Base-by-base conservation (phyloP, 2,797 vertebrate genomes). In the Mionectes olivaceus region DNA sequence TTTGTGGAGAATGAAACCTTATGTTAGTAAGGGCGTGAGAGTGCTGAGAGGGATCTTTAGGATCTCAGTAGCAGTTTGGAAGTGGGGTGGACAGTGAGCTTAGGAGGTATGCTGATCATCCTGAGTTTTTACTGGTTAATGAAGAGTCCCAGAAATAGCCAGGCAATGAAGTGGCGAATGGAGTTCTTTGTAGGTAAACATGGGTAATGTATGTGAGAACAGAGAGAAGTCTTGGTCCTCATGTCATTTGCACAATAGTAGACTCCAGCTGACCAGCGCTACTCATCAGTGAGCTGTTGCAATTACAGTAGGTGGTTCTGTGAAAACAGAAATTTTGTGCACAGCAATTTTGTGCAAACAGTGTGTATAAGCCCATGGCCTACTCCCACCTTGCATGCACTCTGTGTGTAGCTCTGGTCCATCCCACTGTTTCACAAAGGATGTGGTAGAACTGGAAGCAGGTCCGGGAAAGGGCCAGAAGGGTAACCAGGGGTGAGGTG, bases 311-410 rank as follows among this genome's bases (percentile, higher is more conserved):
- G 13, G 8, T 5, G 5, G 11, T 84, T 83, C 53, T 71, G 11
- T 50, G 60, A 50, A 87, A 87, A 61, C 13, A 49, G 65, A 41
- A 56, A 3, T 41, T 92, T 67, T 35, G 33, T 2, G 11, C 50
- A 61, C 10, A 46, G 65, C 44, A 56, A 3, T 41, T 92, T 70
- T 39, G 37, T 2, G 10, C 50, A 30, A 69, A 41, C 19, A 22
- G 8, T 5, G 13, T 70, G 4, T 13, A 7, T 87, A 87, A 83
- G 80, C 8, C 47, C 13, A 2, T 76, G 43, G 59, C 22, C 32
- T 12, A 0, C 28, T 77, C 0, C 0, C 14, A 69, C 41, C 21
- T 63, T 64, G 22, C 11, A 5, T 50, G 50, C 27, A 12, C 37
- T 37, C 39, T 39, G 39, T 12, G 21, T 73, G 28, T 52, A 86